Base-by-base conservation (phyloP, 2,113 vertebrate species). In the Pavo muticus region DNA sequence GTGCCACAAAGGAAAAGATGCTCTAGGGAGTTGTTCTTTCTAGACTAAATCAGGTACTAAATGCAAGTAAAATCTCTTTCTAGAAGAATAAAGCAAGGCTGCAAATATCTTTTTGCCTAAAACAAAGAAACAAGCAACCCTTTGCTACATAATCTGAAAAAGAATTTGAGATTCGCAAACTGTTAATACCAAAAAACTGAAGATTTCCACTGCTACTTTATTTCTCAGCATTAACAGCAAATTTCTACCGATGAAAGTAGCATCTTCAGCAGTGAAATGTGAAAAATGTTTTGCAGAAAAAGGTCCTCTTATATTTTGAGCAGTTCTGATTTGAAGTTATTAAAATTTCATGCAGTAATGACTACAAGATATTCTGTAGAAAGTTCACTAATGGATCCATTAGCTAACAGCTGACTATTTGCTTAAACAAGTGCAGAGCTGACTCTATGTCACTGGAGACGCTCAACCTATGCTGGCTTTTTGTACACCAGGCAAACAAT, bases 331-430 rank as follows among this genome's bases (percentile, higher is more conserved):
- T 71, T 68, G 21, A 84, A 95, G 71, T 79, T 52, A 95, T 94
- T 95, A 94, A 95, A 88, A 84, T 93, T 94, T 91, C 65, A 93
- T 84, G 85, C 32, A 30, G 10, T 14, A 48, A 76, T 35, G 39
- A 94, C 80, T 47, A 67, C 72, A 85, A 54, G 72, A 77, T 74
- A 91, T 80, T 88, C 64, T 84, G 65, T 1, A 4, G 69, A 40
- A 94, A 91, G 79, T 84, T 68, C 6, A 9, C 60, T 80, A 90
- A 94, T 74, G 88, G 93, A 77, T 71, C 72, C 69, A 86, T 95
- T 94, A 88, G 79, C 72, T 78, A 79, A 86, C 48, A 79, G 84
- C 70, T 87, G 88, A 73, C 72, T 67, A 32, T 59, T 87, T 73
- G 68, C 44, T 75, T 84, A n/a, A 87, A 65, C 37, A 90, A 83